Conservation (phyloP, 2,113 vertebrate species). For the Brachypodius melanocephalos region DNA sequence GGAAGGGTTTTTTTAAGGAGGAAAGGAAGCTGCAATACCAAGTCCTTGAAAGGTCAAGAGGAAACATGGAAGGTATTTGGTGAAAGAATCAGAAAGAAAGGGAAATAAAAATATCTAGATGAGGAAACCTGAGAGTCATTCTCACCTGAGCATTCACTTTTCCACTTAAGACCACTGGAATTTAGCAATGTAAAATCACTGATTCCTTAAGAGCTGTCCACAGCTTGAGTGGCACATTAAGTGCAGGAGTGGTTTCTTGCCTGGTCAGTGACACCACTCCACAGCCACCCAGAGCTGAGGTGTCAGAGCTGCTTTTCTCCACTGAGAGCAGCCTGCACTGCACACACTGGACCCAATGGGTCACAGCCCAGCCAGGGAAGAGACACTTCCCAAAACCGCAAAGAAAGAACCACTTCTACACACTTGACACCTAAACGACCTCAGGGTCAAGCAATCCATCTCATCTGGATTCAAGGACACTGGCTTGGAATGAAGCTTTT, state of each 20-base stretch:
- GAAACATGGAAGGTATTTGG: background rate
- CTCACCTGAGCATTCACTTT: background rate
- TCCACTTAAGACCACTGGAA: background rate
- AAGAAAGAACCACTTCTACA: background rate
- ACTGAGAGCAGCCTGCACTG: fast-evolving
- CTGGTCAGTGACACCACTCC: fast-evolving
- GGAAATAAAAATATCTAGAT: background rate
- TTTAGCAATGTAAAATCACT: background rate
- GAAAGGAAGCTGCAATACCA: background rate
- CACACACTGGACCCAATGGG: background rate
- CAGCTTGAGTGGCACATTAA: background rate
- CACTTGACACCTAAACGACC: background rate
- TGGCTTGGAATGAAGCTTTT: background rate
- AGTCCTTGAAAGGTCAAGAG: slow-evolving; percentile 17
- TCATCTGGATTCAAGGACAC: background rate
- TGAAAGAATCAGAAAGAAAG: background rate
- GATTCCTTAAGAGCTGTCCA: background rate
- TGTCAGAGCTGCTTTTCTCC: background rate
- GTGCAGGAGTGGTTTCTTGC: background rate
- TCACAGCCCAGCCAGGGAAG: background rate
- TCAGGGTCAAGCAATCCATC: background rate
- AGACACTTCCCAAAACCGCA: background rate
- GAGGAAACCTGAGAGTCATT: background rate
- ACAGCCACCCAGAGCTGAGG: background rate
- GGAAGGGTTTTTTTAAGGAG: slow-evolving; percentile 15